Percentiles rank a stretch among this genome's conserved stretches.
These are phyloP conservation scores for Eptatretus atami DNA, from an alignment of 2,797 vertebrate genomes.

Conservation along the genomic window DNA sequence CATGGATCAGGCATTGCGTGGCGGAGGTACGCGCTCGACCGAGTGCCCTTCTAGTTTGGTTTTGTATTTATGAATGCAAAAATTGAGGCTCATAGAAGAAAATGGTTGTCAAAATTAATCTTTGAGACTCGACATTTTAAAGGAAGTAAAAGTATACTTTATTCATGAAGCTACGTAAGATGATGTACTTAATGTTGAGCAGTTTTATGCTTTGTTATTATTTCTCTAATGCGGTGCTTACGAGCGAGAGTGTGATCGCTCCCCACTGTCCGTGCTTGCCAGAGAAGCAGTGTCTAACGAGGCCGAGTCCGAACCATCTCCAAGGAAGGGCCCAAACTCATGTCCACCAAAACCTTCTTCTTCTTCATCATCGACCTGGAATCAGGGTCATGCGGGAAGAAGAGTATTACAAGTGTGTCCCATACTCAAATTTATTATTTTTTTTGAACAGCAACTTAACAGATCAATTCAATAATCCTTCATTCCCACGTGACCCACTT, in stretches of 20 bases:
- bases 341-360: constrained; percentile 47
- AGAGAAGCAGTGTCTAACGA: constrained; percentile 80
- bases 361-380: constrained; percentile 38
- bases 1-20: no score
- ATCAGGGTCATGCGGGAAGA: neutral
- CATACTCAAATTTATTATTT: no score
- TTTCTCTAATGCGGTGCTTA: constrained; percentile 10
- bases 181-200: neutral
- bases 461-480: no score
- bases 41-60: no score
- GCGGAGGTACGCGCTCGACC: no score
- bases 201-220: neutral
- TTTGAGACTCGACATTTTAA: neutral
- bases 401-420: no score
- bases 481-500: no score
- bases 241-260: constrained; percentile 54
- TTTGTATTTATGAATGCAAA: no score
- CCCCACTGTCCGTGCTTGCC: constrained; percentile 84
- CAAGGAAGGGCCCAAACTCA: constrained; percentile 48
- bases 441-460: no score
- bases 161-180: neutral
- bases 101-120: no score
- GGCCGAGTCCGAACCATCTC: constrained; percentile 51
- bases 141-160: neutral
- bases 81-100: no score